These are phyloP conservation scores for Stegostoma tigrinum DNA, from an alignment of 2,113 vertebrate genomes.

Conservation along the genomic window DNA sequence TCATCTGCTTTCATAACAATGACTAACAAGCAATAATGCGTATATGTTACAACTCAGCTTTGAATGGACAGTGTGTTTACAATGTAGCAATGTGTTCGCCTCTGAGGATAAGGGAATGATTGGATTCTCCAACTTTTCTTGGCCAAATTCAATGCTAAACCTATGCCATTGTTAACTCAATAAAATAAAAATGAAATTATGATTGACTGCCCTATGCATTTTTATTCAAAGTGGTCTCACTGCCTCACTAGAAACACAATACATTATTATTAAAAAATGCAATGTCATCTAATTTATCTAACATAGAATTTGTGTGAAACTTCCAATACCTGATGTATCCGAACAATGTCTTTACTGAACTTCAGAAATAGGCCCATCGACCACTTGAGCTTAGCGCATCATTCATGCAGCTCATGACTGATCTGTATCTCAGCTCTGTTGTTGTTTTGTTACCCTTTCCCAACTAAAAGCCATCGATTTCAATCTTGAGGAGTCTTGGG, in stretches of 20 bases:
- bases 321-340: not conserved
- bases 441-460: not conserved
- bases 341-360: not conserved
- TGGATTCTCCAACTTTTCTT: not conserved
- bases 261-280: not conserved
- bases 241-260: constrained; percentile 5
- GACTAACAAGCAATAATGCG: not conserved
- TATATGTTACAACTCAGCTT: not conserved
- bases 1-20: not conserved
- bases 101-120: not conserved
- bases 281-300: not conserved
- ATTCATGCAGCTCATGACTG: not conserved
- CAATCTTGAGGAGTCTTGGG: not conserved
- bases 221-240: not conserved
- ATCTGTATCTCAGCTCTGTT: not conserved
- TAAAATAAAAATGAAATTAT: not conserved
- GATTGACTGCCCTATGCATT: not conserved
- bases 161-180: not conserved
- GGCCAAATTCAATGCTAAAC: not conserved
- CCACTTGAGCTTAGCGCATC: not conserved
- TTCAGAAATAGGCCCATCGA: not conserved
- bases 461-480: not conserved
- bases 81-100: not conserved
- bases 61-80: not conserved
- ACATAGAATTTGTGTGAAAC: not conserved